Base-by-base conservation (phyloP, 2,888 invertebrate genomes). In the Cylloceria caligata region DNA sequence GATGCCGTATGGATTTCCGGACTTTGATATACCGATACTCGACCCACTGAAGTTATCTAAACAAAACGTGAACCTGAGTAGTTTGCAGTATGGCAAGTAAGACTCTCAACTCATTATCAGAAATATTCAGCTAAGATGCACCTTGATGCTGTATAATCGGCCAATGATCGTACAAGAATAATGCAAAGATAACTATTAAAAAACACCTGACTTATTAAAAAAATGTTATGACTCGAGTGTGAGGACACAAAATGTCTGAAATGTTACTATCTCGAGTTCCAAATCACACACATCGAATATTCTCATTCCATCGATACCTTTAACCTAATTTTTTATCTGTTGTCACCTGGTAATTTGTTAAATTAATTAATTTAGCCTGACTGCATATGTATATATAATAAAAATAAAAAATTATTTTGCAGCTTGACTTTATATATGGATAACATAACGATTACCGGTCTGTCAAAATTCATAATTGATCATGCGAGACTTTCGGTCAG, bases 1-100 rank as follows among this genome's bases (percentile, higher is more conserved):
- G 16, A 92, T 92, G 92, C 86, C 87, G 1, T 83, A 91, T 16
- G 92, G 91, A 64, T 88, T 92, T 45, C 90, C 91, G 1, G 91
- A 91, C n/a, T 79, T 91, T 0, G 88, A 86, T 2, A 84, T 92
- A 27, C 92, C 92, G 0, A 82, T 87, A 7, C 77, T 92, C 4
- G 92, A 92, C 49, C 91, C 92, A 0, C 83, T 90, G 2, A 83
- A 80, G 5, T 83, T 92, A 13, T 84, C 88, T 11, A 88, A 90
- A 57, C 75, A 90, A 11, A 74, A 87, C 47, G 77, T 91, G 5
- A 85, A 87, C 9, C 88, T 88, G 3, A 79, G 85, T 57, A 90
- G 90, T 84, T 84, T 86, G 5, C 91, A 92, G 74, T 88, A 92
- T 73, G 92, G 92, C 79, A 89, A 88, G 92, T 92, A 84, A 80